Conservation (phyloP, 1,140 invertebrate genomes). For the Hypsibius dujardini region DNA sequence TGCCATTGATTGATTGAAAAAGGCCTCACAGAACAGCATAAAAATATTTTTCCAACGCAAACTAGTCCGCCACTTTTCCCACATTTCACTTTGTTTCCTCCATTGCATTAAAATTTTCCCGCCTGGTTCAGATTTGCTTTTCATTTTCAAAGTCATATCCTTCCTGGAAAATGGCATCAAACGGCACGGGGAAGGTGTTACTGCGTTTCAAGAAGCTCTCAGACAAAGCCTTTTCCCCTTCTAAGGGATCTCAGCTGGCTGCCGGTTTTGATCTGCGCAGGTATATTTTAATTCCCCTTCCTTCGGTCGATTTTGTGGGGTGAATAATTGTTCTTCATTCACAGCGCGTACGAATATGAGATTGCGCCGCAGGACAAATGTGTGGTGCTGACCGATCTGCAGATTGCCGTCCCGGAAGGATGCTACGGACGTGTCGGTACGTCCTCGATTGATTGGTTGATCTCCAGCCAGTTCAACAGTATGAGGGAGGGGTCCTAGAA, state of each 20-base stretch:
- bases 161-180: background rate
- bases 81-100: no score
- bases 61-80: no score
- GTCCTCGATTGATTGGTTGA: constrained; percentile 13
- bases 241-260: constrained; percentile 59
- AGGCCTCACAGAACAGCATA: no score
- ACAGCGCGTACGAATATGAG: constrained; percentile 63
- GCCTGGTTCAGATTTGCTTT: no score
- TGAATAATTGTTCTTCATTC: constrained; percentile 26
- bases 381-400: constrained; percentile 75
- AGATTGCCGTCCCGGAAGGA: constrained; percentile 48
- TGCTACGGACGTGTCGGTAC: constrained; percentile 70
- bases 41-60: no score
- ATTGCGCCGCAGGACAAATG: constrained; percentile 66
- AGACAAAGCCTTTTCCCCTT: constrained; percentile 57
- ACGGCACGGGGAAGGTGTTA: constrained; percentile 24
- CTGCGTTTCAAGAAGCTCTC: constrained; percentile 56
- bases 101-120: no score
- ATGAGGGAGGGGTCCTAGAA: no score
- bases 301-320: background rate
- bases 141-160: no score
- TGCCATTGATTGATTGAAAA: no score
- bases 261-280: constrained; percentile 81
- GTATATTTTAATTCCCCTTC: constrained; percentile 31
- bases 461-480: background rate